Base-by-base conservation (phyloP, 2,888 invertebrate species). In the Herminia tarsipennalis region DNA sequence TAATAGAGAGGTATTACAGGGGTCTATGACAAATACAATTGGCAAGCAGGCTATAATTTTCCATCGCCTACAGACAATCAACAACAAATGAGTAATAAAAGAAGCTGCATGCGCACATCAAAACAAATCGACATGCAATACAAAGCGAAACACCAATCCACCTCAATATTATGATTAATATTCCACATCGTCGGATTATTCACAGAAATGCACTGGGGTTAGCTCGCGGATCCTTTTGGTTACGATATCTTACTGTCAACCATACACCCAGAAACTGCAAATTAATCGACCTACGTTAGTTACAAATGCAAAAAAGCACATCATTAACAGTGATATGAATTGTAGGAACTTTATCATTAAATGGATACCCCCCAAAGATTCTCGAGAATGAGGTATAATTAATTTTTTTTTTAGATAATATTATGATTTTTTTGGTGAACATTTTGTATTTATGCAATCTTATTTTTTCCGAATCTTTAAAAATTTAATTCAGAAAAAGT, bases 181-280 rank as follows among this genome's bases (percentile, higher is more conserved):
- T 72, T 78, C 86, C 86, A 73, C 71, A 69, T 76, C 76, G 72
- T 80, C 81, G 81, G 79, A 78, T 78, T 89, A 93, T 94, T 96
- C 97, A 98, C 87, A 98, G 96, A 93, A 98, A 98, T 93, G 98
- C 98, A 93, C 97, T 97, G 81, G 98, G 97, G 93, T 98, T 97
- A 93, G 97, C 98, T 73, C 97, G 94, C 76, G 98, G 98, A 93
- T 98, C 98, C 95, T 98, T 98, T 93, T 98, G 98, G 93, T 99
- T 99, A 92, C 99, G 96, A 94, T 97, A 99, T 78, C 98, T 95
- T 86, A 98, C 96, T 76, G 98, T 98, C 94, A 99, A 94, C 96
- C 97, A 96, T 62, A 98, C 97, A 92, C 98, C 98, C 92, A 98
- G 94, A 93, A 99, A 98, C 98, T 99, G 96, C 60, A 89, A 90